Base-by-base conservation (phyloP, 2,113 vertebrate species). In the Suncus etruscus region DNA sequence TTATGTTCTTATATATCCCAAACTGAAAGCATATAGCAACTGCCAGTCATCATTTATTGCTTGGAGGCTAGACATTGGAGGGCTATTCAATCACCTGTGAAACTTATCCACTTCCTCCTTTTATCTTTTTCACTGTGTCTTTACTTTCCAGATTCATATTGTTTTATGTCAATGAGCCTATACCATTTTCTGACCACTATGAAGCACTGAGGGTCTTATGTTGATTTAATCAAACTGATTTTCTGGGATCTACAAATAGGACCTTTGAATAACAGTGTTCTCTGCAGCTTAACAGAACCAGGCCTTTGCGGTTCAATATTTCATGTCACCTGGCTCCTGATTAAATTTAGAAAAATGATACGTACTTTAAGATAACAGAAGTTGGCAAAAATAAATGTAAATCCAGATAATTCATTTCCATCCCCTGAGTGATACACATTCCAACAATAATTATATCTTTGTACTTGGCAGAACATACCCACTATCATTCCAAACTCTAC, bases 381-480 rank as follows among this genome's bases (percentile, higher is more conserved):
- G 78, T 32, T 24, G 39, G 11, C 65, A 7, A 16, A 63, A 76
- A 39, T 27, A 85, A 76, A 80, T 11, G 83, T 87, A 10, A 85
- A 79, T 50, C 18, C 50, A 51, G 66, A 15, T 32, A 39, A 32
- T 61, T 76, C 5, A 70, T 65, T 90, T 32, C 25, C 6, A 76
- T 12, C 86, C 25, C 15, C 27, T 63, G 1, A 68, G 39, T 51
- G 12, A 14, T 51, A 39, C n/a, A 73, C 29, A 50, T 80, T 8
- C 6, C 14, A 22, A 5, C 61, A 3, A 14, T 39, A 54, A 51
- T 11, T 22, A 18, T 24, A 9, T 39, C 39, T 68, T 6, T 29
- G 0, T 47, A 1, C 72, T 20, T 77, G 75, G 6, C 16, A 47
- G n/a, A 20, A 11, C 2, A 0, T 51, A 6, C 1, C 3, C 39